These are phyloP conservation scores for Augochlorella aurata DNA, from an alignment of 2,888 invertebrate genomes.

Conservation along the genomic window DNA sequence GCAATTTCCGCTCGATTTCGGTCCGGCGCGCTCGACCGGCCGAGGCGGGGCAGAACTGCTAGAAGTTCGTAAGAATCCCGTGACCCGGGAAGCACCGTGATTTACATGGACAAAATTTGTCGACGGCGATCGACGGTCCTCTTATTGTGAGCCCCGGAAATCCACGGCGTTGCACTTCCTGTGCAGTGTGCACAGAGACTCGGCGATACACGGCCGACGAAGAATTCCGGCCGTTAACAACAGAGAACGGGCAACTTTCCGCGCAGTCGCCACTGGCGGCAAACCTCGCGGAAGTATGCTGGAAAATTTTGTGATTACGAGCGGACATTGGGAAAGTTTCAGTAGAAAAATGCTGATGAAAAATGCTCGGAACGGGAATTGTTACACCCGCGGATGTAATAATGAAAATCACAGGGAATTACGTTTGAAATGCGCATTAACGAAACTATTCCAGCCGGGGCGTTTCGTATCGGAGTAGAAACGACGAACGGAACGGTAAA, in stretches of 20 bases:
- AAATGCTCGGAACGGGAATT: not conserved
- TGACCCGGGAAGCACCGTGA: slow-evolving; percentile 22
- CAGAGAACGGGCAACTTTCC: not conserved
- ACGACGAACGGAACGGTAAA: slow-evolving; percentile 22
- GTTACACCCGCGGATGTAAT: not conserved
- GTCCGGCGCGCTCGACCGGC: not conserved
- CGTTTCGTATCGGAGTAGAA: not conserved
- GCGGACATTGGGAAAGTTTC: slow-evolving; percentile 5
- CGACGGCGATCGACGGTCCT: slow-evolving; percentile 13
- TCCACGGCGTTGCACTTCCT: not conserved
- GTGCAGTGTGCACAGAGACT: too few relatives aligned
- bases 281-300: slow-evolving; percentile 1
- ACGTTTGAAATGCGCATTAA: slow-evolving; percentile 24
- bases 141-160: not conserved
- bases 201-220: too few relatives aligned
- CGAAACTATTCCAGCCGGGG: slow-evolving; percentile 14
- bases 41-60: not conserved
- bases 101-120: slow-evolving; percentile 41
- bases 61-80: slow-evolving; percentile 37
- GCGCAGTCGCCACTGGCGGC: not conserved
- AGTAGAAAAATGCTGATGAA: slow-evolving; percentile 7
- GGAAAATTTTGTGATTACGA: not conserved
- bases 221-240: not conserved
- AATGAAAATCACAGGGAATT: slow-evolving; percentile 22
- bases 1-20: slow-evolving; percentile 59